These are phyloP conservation scores for Alexandromys fortis DNA, from an alignment of 2,113 vertebrate genomes.

Conservation along the genomic window DNA sequence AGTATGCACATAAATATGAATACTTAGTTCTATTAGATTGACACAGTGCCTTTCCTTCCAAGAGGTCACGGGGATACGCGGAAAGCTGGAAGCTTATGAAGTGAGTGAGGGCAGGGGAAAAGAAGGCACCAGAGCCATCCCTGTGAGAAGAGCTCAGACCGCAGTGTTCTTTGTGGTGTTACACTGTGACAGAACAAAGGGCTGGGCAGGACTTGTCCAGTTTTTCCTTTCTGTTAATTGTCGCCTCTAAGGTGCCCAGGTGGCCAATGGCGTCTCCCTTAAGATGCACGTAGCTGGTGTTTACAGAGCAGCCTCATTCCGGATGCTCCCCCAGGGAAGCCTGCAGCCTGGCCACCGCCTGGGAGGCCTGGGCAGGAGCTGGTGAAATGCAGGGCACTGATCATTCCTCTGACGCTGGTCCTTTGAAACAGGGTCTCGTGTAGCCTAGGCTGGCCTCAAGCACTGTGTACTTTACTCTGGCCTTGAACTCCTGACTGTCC, in stretches of 20 bases:
- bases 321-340: not conserved
- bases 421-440: not conserved
- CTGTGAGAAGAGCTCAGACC: not conserved
- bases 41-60: constrained; percentile 54
- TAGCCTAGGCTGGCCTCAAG: not conserved
- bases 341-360: not conserved
- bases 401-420: not conserved
- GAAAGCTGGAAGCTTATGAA: constrained; percentile 35
- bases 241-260: constrained; percentile 1
- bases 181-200: constrained; percentile 33
- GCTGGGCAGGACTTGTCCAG: not conserved
- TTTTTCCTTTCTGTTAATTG: not conserved
- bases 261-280: constrained; percentile 12
- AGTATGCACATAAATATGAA: constrained; percentile 69
- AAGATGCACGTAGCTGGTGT: not conserved
- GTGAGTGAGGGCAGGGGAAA: not conserved
- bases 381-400: not conserved
- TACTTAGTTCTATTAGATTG: constrained; percentile 52
- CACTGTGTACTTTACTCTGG: not conserved
- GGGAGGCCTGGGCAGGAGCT: not conserved
- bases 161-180: not conserved
- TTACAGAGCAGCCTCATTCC: not conserved
- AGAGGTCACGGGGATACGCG: not conserved
- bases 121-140: not conserved
- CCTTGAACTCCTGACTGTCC: not conserved